Conservation (phyloP, 92 coral and sea anemone species). For the Porites divaricata region DNA sequence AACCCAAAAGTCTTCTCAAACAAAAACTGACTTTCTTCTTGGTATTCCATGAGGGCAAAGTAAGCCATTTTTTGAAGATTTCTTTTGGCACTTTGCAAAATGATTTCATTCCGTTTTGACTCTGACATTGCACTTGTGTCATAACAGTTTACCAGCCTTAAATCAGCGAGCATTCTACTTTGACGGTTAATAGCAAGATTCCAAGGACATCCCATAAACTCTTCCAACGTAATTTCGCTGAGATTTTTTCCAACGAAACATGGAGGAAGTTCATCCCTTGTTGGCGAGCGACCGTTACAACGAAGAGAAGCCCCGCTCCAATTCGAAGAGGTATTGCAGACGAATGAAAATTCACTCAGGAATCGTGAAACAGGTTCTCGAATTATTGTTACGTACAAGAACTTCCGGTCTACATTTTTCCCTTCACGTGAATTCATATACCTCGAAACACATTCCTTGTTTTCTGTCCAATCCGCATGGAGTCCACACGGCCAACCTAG, state of each 20-base stretch:
- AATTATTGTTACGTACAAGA: slow-evolving; percentile 78
- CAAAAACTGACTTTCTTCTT: slow-evolving; percentile 87
- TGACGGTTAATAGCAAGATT: slow-evolving; percentile 96
- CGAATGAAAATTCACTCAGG: slow-evolving; percentile 88
- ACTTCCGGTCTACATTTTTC: slow-evolving; percentile 33
- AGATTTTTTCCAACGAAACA: slow-evolving; percentile 75
- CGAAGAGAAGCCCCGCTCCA: slow-evolving; percentile 76
- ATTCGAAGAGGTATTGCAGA: slow-evolving; percentile 62
- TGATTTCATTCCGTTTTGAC: slow-evolving; percentile 58
- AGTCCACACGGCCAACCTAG: slow-evolving; percentile 96
- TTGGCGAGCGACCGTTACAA: slow-evolving; percentile 81
- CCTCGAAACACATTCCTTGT: slow-evolving; percentile 77
- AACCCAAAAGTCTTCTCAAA: slow-evolving; percentile 91
- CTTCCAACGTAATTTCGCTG: slow-evolving; percentile 64
- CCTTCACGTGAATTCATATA: slow-evolving; percentile 74
- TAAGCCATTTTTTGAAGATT: slow-evolving; percentile 85
- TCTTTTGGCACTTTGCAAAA: slow-evolving; percentile 79
- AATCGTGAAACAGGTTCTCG: slow-evolving; percentile 90
- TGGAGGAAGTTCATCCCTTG: slow-evolving; percentile 74
- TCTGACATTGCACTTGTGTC: slow-evolving; percentile 53
- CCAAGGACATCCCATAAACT: slow-evolving; percentile 76
- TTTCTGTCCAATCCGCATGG: slow-evolving; percentile 94
- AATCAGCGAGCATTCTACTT: slow-evolving; percentile 90
- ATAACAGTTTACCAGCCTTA: slow-evolving; percentile 83
- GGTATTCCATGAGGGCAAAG: slow-evolving; percentile 94